Evolutionary conservation across 1,140 invertebrate species (phyloP).

Genomic region (Aphidius ervi): DNA sequence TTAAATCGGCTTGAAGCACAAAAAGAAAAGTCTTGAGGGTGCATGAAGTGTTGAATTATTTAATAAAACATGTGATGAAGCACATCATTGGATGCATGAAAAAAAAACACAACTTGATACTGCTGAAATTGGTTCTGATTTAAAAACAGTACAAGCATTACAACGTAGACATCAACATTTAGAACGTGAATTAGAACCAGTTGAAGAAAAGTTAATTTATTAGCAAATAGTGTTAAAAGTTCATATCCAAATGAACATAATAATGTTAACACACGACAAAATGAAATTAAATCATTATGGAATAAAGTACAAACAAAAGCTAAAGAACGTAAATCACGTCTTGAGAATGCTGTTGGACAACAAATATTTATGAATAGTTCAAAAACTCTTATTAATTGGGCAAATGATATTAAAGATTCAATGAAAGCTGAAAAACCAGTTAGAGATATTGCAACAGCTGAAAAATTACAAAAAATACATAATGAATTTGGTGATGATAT

Average conservation of each 20-base stretch:
- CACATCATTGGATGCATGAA: slow-evolving; percentile 90
- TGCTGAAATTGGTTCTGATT: slow-evolving; percentile 74
- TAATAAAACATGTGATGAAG: slow-evolving; percentile 88
- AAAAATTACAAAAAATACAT: slow-evolving; percentile 86
- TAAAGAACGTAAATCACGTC: slow-evolving; percentile 67
- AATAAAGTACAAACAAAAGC: slow-evolving; percentile 81
- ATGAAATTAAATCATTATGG: slow-evolving; percentile 85
- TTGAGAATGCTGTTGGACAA: slow-evolving; percentile 90
- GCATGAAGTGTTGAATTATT: slow-evolving; percentile 92
- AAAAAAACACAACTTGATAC: slow-evolving; percentile 83
- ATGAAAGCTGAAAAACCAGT: slow-evolving; percentile 79
- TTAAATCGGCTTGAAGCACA: slow-evolving; percentile 84
- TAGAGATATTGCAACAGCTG: slow-evolving; percentile 85
- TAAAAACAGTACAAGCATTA: slow-evolving; percentile 86
- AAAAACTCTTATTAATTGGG: slow-evolving; percentile 77
- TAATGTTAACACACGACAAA: slow-evolving; percentile 80
- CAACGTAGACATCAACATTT: slow-evolving; percentile 86
- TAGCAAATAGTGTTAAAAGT: slow-evolving; percentile 79
- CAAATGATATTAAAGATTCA: slow-evolving; percentile 71
- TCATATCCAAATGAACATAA: slow-evolving; percentile 86
- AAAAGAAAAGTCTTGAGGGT: slow-evolving; percentile 87
- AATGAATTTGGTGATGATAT: slow-evolving; percentile 90
- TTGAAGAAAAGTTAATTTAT: slow-evolving; percentile 83
- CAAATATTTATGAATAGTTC: slow-evolving; percentile 90
- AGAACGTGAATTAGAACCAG: slow-evolving; percentile 82